Conservation (phyloP, 1,140 invertebrate species). For the Diachasma alloeum region DNA sequence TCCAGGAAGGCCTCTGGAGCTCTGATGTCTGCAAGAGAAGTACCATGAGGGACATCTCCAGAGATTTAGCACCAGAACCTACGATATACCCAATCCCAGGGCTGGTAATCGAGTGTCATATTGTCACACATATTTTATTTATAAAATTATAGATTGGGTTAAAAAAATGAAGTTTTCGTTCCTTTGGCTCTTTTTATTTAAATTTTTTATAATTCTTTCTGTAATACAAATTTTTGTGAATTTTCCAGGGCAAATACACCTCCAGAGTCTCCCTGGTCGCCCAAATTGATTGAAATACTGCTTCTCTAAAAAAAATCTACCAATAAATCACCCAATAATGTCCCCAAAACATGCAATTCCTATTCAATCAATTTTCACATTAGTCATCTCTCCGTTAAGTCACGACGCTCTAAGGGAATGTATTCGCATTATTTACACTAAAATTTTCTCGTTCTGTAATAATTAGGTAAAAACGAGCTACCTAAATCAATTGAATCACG, state of each 20-base stretch:
- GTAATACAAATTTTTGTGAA: conserved; percentile 10
- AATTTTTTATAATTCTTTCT: neutral
- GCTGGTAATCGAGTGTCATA: too few relatives aligned
- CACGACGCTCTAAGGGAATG: neutral
- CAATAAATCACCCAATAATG: neutral
- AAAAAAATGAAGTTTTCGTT: neutral
- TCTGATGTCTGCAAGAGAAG: conserved; percentile 63
- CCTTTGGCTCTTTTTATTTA: neutral
- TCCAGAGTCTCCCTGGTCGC: neutral
- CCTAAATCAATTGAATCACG: neutral
- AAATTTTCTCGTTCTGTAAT: neutral
- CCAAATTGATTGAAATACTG: neutral
- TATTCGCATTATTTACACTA: neutral
- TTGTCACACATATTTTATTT: too few relatives aligned
- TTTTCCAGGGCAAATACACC: conserved; percentile 11
- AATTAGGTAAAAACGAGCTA: neutral
- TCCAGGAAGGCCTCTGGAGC: conserved; percentile 70
- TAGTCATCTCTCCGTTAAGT: neutral
- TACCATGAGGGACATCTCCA: conserved; percentile 66
- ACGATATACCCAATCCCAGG: conserved; percentile 67
- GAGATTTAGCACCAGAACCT: conserved; percentile 65
- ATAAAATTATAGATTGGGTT: too few relatives aligned
- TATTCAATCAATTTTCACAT: neutral
- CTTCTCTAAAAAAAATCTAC: neutral
- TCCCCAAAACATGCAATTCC: neutral